Percentiles rank a stretch among this genome's conserved stretches.
Evolutionary conservation across 2,113 vertebrate genomes (phyloP).

Genomic region (Pavo muticus): DNA sequence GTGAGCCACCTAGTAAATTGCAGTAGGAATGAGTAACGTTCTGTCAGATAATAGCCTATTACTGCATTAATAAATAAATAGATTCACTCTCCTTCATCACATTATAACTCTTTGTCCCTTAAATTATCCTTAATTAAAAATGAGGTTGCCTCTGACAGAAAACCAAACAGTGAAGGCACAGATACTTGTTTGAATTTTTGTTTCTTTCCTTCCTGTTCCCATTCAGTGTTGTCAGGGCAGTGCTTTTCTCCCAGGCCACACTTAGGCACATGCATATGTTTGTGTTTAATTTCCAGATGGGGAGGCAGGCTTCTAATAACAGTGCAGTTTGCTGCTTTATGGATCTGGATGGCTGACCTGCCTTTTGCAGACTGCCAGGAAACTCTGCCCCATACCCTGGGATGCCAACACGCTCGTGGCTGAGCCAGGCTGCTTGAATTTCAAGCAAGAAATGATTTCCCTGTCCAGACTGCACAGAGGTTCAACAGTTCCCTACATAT

Average conservation of each 20-base stretch:
- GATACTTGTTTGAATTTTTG: background rate
- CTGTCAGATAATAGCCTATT: background rate
- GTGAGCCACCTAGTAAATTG: background rate
- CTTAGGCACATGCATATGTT: conserved; percentile 26
- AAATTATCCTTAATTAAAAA: conserved; percentile 13
- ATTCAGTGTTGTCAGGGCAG: background rate
- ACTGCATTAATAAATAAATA: conserved; percentile 1
- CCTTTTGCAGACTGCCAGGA: conserved; percentile 20
- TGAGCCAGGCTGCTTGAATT: conserved; percentile 2
- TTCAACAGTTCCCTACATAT: background rate
- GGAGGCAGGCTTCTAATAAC: conserved; percentile 29
- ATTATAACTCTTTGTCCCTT: background rate
- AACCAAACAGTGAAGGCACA: background rate
- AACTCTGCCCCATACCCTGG: accelerated
- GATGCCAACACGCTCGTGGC: background rate
- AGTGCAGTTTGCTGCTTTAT: conserved; percentile 28
- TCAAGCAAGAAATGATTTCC: background rate
- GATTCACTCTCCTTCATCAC: conserved; percentile 12
- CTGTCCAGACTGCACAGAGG: background rate
- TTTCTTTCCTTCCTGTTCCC: background rate
- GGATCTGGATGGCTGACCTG: background rate
- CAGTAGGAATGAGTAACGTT: background rate
- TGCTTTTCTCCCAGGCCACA: conserved; percentile 34
- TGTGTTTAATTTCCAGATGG: conserved; percentile 64
- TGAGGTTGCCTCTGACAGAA: background rate